phyloP scores from a whole-genome alignment of 2,797 vertebrate genomes.

The Corythornis leucogaster region DNA sequence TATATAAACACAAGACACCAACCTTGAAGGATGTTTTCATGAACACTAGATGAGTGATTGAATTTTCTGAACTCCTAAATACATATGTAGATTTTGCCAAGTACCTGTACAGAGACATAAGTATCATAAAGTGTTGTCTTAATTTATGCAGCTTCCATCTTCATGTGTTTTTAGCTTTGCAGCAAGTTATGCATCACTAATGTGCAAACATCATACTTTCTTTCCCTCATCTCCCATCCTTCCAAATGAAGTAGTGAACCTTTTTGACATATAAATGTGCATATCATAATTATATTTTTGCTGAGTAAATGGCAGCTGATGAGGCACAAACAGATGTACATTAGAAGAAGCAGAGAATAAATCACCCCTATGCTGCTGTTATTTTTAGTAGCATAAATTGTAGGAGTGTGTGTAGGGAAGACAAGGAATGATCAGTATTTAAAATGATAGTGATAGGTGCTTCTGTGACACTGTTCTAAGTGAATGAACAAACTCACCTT shows the following conservation, averaged over 20 bases:
- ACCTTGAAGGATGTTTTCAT: not conserved
- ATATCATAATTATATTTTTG: not conserved
- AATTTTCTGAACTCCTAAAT: not conserved
- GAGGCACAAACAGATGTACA: not conserved
- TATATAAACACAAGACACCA: not conserved
- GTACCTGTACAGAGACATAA: fast-evolving
- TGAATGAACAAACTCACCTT: no score
- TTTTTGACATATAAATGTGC: constrained; percentile 10
- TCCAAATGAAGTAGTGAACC: not conserved
- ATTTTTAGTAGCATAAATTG: not conserved
- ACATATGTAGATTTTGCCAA: not conserved
- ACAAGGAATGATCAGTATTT: no score
- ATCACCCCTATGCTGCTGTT: not conserved
- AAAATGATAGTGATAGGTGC: no score
- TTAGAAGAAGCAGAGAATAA: constrained; percentile 27
- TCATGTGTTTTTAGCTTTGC: not conserved
- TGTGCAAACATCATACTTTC: not conserved
- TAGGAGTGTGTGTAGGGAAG: no score
- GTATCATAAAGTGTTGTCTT: fast-evolving
- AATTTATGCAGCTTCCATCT: not conserved
- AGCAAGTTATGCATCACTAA: not conserved
- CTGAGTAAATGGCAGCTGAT: not conserved
- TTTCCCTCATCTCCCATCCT: not conserved
- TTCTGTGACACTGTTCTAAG: no score
- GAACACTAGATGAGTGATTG: not conserved